A percentile compares a stretch with the other conserved stretches of the same genome.
phyloP scores from a whole-genome alignment of 2,113 vertebrate species.

The Osmerus mordax region DNA sequence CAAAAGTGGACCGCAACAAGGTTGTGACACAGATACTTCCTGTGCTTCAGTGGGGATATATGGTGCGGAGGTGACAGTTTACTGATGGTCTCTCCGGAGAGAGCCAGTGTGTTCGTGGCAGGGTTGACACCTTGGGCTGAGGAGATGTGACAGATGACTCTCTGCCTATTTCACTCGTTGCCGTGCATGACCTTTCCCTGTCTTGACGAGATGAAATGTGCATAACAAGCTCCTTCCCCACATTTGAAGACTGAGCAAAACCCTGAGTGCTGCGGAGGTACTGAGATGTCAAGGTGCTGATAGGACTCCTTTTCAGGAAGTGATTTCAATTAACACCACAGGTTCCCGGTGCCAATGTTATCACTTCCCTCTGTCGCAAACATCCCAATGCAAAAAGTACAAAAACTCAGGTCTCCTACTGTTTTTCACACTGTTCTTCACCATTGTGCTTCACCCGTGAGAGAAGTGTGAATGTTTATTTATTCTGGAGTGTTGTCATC shows the following conservation, averaged over 20 bases:
- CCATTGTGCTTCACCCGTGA: not conserved
- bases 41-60: constrained; percentile 34
- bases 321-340: too few relatives aligned
- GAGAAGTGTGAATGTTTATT: constrained; percentile 16
- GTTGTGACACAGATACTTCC: constrained; percentile 13
- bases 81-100: constrained; percentile 45
- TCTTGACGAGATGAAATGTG: constrained; percentile 25
- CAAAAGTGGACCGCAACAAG: constrained; percentile 5
- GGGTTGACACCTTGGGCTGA: constrained; percentile 36
- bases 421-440: not conserved
- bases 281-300: not conserved
- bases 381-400: too few relatives aligned
- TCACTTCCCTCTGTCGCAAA: too few relatives aligned
- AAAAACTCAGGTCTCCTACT: too few relatives aligned
- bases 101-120: constrained; percentile 30
- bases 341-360: too few relatives aligned
- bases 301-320: too few relatives aligned
- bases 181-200: constrained; percentile 27
- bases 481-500: too few relatives aligned
- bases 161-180: constrained; percentile 43
- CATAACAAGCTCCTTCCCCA: constrained; percentile 16
- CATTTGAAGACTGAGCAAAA: not conserved
- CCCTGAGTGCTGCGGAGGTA: not conserved
- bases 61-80: constrained; percentile 45
- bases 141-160: constrained; percentile 47